These are phyloP conservation scores for Maniola hyperantus DNA, from an alignment of 2,888 invertebrate species.

Conservation along the genomic window DNA sequence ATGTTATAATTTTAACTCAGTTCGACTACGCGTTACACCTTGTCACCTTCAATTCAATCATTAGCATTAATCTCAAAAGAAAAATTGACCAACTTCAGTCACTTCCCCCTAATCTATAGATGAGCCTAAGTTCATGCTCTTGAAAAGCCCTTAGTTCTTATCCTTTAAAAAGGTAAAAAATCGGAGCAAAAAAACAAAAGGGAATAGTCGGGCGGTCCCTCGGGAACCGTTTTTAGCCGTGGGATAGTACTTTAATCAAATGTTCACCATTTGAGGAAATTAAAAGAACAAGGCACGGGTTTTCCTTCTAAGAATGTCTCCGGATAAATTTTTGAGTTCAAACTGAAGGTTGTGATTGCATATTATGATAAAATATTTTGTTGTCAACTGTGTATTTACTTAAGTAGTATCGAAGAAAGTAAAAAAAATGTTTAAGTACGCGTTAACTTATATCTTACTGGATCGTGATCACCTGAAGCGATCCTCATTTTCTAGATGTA, in stretches of 20 bases:
- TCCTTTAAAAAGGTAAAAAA: constrained; percentile 75
- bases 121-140: constrained; percentile 64
- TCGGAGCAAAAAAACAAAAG: constrained; percentile 75
- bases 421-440: no score
- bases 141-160: constrained; percentile 60
- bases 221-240: constrained; percentile 71
- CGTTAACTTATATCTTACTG: no score
- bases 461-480: no score
- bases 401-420: no score
- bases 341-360: not conserved
- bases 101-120: constrained; percentile 68
- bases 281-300: constrained; percentile 76
- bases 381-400: no score
- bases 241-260: constrained; percentile 81
- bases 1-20: no score
- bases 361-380: not conserved
- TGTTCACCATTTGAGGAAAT: constrained; percentile 79
- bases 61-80: constrained; percentile 63
- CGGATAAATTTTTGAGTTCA: constrained; percentile 50
- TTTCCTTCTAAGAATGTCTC: constrained; percentile 56
- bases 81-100: constrained; percentile 55
- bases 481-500: not conserved
- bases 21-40: not conserved
- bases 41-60: constrained; percentile 60
- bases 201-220: constrained; percentile 78